Conservation (phyloP, 2,888 invertebrate species). For the Caenorhabditis sp. region DNA sequence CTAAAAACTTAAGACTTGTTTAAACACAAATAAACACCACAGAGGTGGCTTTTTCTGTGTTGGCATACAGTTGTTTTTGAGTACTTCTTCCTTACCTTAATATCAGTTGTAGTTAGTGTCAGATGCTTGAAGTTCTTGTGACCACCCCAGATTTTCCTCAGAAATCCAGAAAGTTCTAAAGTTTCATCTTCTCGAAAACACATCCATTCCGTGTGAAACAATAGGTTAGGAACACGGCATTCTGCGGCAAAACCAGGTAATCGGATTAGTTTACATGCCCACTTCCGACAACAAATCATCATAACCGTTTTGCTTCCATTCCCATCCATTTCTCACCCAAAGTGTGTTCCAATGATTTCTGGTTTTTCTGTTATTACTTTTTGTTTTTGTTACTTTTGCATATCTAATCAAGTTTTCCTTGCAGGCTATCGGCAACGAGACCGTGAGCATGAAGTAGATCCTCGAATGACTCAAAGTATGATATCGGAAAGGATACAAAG, state of each 20-base stretch:
- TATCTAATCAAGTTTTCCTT: constrained; percentile 13
- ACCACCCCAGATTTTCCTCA: neutral
- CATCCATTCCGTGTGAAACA: constrained; percentile 37
- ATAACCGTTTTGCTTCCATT: constrained; percentile 41
- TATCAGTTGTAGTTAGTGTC: constrained; percentile 6
- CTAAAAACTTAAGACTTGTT: constrained; percentile 47
- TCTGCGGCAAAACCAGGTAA: constrained; percentile 46
- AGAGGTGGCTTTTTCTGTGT: constrained; percentile 11
- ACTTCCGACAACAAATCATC: constrained; percentile 52
- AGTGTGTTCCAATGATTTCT: constrained; percentile 34
- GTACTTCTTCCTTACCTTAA: constrained; percentile 19
- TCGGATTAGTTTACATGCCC: constrained; percentile 54
- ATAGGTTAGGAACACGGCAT: constrained; percentile 45
- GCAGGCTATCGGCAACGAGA: constrained; percentile 62
- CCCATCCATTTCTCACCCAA: constrained; percentile 2
- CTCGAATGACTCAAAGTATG: constrained; percentile 66
- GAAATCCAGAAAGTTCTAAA: neutral
- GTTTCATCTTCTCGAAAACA: neutral
- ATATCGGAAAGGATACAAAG: constrained; percentile 58
- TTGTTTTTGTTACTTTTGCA: constrained; percentile 6
- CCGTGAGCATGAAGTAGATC: constrained; percentile 62
- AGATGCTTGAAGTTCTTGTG: constrained; percentile 4
- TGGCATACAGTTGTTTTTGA: constrained; percentile 29
- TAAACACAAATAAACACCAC: constrained; percentile 45
- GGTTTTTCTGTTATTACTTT: constrained; percentile 30